Base-by-base conservation (phyloP, 2,888 invertebrate species). In the Rhagium mordax region DNA sequence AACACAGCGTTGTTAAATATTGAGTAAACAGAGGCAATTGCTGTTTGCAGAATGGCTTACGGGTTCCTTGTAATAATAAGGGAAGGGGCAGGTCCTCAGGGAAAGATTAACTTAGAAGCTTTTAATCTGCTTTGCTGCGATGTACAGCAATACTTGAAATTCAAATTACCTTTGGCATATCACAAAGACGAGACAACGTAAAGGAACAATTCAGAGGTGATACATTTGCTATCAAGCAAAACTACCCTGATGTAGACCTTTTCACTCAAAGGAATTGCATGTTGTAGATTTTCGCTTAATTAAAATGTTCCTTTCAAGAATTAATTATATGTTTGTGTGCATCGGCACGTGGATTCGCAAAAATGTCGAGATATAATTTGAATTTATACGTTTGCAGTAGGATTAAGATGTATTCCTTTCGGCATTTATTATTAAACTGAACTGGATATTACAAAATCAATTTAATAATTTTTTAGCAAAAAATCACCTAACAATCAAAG, bases 31-130 rank as follows among this genome's bases (percentile, higher is more conserved):
- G 3, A 41, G 33, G 33, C 33, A 41, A 2, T 41, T 41, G n/a
- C 41, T 41, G n/a, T n/a, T 41, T 41, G 41, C n/a, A n/a, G n/a
- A 41, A 41, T n/a, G 10, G 41, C 41, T n/a, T 4, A 41, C 41
- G 4, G 41, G n/a, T 41, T 41, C n/a, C 41, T 41, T 41, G n/a
- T 41, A 41, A 41, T 41, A 41, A 41, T 41, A 41, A 41, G n/a
- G 3, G 41, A 41, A 57, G 55, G 24, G 55, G 15, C 24, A 27
- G 15, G 15, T 15, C 55, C 13, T 57, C 55, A 8, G 7, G 27
- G 55, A 57, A 60, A 60, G 60, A 60, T 41, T 60, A 41, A 41
- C 20, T 41, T 41, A 8, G 60, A 60, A 41, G 60, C 60, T 60
- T 60, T 60, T 60, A 60, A 60, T 60, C 41, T 60, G 60, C 41